Percentiles rank a stretch among this genome's conserved stretches.
Evolutionary conservation across 2,113 vertebrate species (phyloP).

Genomic region (Ellobius talpinus): DNA sequence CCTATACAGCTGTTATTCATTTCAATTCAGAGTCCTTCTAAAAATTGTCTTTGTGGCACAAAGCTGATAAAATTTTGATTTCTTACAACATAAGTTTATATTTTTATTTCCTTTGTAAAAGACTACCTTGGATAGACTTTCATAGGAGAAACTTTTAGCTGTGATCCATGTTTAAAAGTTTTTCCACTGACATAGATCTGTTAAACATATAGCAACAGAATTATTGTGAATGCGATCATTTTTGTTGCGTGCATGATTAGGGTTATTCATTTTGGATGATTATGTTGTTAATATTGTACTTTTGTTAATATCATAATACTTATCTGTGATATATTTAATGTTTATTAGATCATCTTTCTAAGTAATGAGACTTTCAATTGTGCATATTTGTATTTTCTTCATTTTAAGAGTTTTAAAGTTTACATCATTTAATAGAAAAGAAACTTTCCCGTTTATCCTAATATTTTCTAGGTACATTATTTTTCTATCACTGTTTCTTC

Average conservation of each 20-base stretch:
- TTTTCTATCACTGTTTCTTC: background rate
- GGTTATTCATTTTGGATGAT: background rate
- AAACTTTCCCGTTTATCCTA: background rate
- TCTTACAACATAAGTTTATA: background rate
- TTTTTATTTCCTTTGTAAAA: slow-evolving; percentile 17
- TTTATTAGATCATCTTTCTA: slow-evolving; percentile 43
- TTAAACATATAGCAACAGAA: slow-evolving; percentile 19
- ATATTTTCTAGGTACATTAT: background rate
- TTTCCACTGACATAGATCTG: background rate
- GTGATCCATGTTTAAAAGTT: background rate
- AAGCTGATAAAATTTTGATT: slow-evolving; percentile 5
- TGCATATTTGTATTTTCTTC: slow-evolving; percentile 31
- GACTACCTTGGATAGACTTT: background rate
- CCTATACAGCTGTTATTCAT: background rate
- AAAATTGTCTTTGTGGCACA: background rate
- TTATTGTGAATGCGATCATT: background rate
- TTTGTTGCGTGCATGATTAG: background rate
- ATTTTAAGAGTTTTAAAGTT: background rate
- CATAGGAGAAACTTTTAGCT: slow-evolving; percentile 19
- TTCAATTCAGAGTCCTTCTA: slow-evolving; percentile 34
- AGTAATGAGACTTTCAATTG: background rate
- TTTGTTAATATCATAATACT: background rate
- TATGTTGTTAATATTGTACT: slow-evolving; percentile 4
- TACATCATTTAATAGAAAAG: background rate
- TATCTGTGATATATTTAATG: background rate